phyloP scores from a whole-genome alignment of 2,888 invertebrate genomes.

The Cryptus armator region DNA sequence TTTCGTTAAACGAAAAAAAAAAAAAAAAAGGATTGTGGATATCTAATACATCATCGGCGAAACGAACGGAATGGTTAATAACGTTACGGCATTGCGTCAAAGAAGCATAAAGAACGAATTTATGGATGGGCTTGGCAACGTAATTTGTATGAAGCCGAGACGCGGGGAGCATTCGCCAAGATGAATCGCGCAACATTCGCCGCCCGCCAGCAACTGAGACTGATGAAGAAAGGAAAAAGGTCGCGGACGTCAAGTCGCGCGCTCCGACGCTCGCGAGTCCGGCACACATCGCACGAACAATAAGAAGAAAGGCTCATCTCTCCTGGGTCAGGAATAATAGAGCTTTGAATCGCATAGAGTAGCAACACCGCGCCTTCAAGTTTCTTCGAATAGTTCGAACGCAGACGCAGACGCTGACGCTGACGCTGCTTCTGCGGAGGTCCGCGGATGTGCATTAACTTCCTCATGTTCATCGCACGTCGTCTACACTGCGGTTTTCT shows the following conservation, averaged over 20 bases:
- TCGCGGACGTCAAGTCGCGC: conserved; percentile 12
- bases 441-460: conserved; percentile 2
- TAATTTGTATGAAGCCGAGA: conserved; percentile 14
- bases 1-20: neutral
- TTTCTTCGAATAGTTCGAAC: conserved; percentile 26
- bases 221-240: conserved; percentile 18
- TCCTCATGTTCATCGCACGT: neutral
- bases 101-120: conserved; percentile 49
- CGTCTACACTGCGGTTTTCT: neutral
- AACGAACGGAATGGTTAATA: conserved; percentile 5
- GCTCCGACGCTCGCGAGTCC: neutral
- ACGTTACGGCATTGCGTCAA: conserved; percentile 44
- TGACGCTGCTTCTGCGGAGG: conserved; percentile 18
- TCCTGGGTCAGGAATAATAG: conserved; percentile 49
- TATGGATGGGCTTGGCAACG: conserved; percentile 53
- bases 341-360: conserved; percentile 35
- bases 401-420: neutral
- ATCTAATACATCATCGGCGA: neutral
- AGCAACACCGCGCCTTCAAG: conserved; percentile 15
- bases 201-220: neutral
- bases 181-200: conserved; percentile 2
- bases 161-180: conserved; percentile 2
- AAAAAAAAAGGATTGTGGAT: too few relatives aligned
- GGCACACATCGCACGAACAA: conserved; percentile 9
- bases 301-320: conserved; percentile 32